Conservation (phyloP, 2,113 vertebrate species). For the Cephalopterus ornatus region DNA sequence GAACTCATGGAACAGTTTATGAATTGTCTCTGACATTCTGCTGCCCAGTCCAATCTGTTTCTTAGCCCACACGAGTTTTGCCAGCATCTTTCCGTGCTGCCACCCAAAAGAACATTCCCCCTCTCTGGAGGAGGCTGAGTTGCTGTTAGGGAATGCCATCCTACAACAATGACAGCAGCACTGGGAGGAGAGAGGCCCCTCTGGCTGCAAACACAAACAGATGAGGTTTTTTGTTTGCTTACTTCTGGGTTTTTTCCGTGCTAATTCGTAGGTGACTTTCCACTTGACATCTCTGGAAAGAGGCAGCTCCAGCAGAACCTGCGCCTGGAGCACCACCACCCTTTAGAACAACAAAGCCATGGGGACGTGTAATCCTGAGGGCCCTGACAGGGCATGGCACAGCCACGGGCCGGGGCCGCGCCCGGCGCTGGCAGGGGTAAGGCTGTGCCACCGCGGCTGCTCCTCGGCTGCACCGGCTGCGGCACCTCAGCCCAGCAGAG, state of each 20-base stretch:
- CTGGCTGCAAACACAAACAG: conserved; percentile 19
- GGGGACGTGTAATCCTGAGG: not conserved
- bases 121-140: not conserved
- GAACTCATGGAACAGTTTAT: conserved; percentile 65
- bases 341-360: conserved; percentile 44
- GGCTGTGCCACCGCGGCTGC: not conserved
- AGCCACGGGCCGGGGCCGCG: not conserved
- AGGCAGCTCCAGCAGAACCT: conserved; percentile 46
- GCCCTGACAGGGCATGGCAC: not conserved
- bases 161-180: not conserved
- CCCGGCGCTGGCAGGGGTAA: not conserved
- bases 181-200: not conserved
- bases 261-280: conserved; percentile 23
- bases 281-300: conserved; percentile 38
- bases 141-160: not conserved
- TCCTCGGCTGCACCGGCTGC: not conserved
- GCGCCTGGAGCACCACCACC: conserved; percentile 38
- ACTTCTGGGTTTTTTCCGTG: not conserved
- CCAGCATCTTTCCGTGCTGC: not conserved
- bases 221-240: conserved; percentile 41
- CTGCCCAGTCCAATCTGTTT: not conserved
- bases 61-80: not conserved
- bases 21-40: conserved; percentile 6
- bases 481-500: not conserved
- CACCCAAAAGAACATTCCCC: not conserved